Conservation (phyloP, 2,888 invertebrate genomes). For the Dexiosoma caninum region DNA sequence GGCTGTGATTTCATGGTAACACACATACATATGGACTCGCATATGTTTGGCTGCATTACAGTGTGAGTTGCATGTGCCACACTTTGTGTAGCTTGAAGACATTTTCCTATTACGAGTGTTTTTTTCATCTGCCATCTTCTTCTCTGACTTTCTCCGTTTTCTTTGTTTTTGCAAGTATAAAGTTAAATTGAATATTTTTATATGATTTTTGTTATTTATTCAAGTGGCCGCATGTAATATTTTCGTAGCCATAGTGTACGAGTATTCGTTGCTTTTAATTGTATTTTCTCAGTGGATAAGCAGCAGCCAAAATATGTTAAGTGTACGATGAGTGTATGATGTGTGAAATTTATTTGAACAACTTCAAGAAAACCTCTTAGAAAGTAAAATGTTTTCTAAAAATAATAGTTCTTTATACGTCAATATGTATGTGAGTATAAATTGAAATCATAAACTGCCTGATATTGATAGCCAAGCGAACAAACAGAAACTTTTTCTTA, state of each 20-base stretch:
- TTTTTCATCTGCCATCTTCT: conserved; percentile 7
- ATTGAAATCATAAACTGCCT: too few relatives aligned
- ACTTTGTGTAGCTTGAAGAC: conserved; percentile 40
- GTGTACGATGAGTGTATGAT: conserved; percentile 36
- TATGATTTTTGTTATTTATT: conserved; percentile 49
- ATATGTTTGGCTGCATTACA: neutral
- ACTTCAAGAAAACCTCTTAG: neutral
- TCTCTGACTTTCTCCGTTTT: neutral
- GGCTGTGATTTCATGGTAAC: too few relatives aligned
- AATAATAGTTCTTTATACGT: too few relatives aligned
- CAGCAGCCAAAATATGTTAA: conserved; percentile 55
- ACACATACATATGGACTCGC: too few relatives aligned
- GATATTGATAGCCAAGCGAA: neutral
- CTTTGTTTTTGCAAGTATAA: conserved; percentile 52
- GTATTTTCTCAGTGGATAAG: neutral
- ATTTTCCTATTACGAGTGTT: conserved; percentile 40
- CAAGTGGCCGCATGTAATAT: conserved; percentile 45
- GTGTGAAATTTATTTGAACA: neutral
- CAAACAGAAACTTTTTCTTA: neutral
- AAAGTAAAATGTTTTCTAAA: neutral
- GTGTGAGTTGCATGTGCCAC: neutral
- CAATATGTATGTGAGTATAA: too few relatives aligned
- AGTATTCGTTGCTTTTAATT: neutral
- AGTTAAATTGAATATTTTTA: conserved; percentile 52
- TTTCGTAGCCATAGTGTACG: neutral